Evolutionary conservation across 2,113 vertebrate species (phyloP).

Genomic region (Furnarius figulus): DNA sequence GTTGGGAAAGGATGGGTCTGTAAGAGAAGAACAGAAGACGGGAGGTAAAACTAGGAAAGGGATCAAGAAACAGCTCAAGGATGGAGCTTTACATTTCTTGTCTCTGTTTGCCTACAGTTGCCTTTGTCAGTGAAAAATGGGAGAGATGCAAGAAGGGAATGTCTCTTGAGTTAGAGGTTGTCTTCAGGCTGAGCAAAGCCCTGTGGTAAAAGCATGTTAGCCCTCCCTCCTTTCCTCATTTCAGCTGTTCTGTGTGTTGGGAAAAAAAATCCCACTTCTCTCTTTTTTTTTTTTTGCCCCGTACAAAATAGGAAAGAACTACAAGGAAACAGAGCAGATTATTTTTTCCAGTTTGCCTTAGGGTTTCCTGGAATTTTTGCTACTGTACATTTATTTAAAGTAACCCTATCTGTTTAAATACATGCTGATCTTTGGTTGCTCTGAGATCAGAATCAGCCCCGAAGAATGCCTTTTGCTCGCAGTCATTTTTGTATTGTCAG

Average conservation of each 20-base stretch:
- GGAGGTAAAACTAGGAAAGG: background rate
- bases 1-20: background rate
- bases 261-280: background rate
- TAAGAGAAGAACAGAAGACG: background rate
- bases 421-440: constrained; percentile 62
- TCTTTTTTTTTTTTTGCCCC: background rate
- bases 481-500: constrained; percentile 37
- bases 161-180: background rate
- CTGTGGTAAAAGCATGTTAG: background rate
- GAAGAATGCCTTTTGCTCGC: constrained; percentile 39
- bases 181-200: background rate
- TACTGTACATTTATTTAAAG: constrained; percentile 70
- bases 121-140: constrained; percentile 29
- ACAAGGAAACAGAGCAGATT: constrained; percentile 20
- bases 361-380: constrained; percentile 66
- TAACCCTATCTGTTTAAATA: constrained; percentile 67
- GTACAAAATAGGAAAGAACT: constrained; percentile 30
- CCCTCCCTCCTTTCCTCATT: background rate
- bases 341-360: constrained; percentile 61
- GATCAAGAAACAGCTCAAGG: background rate
- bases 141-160: constrained; percentile 27
- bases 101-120: background rate
- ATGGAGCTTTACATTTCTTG: background rate
- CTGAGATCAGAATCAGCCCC: constrained; percentile 45
- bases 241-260: background rate